Percentiles rank a stretch among this genome's conserved stretches.
These are phyloP conservation scores for Asarcornis scutulata DNA, from an alignment of 2,113 vertebrate genomes.

Conservation along the genomic window DNA sequence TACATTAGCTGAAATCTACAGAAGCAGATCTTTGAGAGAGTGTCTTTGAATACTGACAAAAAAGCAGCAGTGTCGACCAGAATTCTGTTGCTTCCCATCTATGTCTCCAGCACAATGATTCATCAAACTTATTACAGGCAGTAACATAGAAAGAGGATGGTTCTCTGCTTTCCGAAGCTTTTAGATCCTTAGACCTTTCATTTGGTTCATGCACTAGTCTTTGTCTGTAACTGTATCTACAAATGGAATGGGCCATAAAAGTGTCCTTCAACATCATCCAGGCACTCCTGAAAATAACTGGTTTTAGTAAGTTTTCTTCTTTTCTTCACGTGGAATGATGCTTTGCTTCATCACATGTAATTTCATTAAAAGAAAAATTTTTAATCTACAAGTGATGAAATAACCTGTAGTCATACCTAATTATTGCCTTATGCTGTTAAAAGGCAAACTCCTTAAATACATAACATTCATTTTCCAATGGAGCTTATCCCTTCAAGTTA, in stretches of 20 bases:
- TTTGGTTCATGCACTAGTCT: rapidly evolving
- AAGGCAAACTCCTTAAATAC: background rate
- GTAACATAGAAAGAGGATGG: background rate
- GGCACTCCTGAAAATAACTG: background rate
- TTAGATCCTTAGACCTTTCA: background rate
- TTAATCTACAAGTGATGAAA: background rate
- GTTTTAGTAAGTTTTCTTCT: background rate
- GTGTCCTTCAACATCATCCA: background rate
- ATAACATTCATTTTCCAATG: background rate
- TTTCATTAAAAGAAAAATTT: background rate
- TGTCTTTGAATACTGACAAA: background rate
- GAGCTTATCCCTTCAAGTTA: background rate
- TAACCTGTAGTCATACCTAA: background rate
- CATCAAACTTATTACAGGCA: background rate
- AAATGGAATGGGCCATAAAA: background rate
- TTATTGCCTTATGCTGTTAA: background rate
- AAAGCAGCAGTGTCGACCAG: background rate
- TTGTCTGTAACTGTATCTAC: background rate
- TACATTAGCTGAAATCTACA: background rate
- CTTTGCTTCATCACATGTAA: background rate
- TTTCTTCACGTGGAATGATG: background rate
- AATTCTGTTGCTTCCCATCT: background rate
- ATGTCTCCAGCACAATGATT: background rate
- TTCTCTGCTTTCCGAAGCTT: background rate
- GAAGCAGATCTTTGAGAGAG: background rate